Evolutionary conservation across 2,113 vertebrate genomes (phyloP), one percentile per base, ranked within the genome.

Genomic region (Rhinichthys klamathensis): DNA sequence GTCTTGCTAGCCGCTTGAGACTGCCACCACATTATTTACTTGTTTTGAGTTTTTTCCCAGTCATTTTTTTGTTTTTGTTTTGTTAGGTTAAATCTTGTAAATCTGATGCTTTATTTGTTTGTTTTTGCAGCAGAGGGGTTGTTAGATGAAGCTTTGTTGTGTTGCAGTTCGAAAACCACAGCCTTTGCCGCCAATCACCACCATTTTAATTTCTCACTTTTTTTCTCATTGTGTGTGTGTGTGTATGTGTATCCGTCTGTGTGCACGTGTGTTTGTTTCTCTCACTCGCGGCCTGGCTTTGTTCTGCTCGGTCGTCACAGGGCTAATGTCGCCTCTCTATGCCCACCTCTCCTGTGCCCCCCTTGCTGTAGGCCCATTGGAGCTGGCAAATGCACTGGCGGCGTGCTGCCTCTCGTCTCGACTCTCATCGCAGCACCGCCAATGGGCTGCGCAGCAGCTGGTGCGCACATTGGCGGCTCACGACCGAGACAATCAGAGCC

Each of bases 401-500:
- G 98, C 98, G 51, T 99, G 97, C 94, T 99, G 98, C 95, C 96
- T 99, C 65, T 99, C 98, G 4, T 97, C 97, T 4, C 93, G 97
- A 88, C 96, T 99, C 6, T 99, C 98, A 15, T 99, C 98, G 0
- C 97, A 99, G 90, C 98, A 99, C 87, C 96, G 98, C 9, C 98
- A 99, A 92, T 99, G 98, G 98, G 98, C 97, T 3, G 97, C 98
- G 9, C 98, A 99, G 93, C 98, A 99, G 90, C 95, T 99, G 16
- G 97, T 99, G 27, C 95, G 97, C 75, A 97, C 98, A 4, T 95
- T 99, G 32, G 98, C 98, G 0, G 98, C 98, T 1, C 98, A 99
- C 0, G 98, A 99, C 90, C 96, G 98, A 0, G 98, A 99, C 93
- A 98, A 97, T 94, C 98, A 98, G 86, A 96, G 90, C 87, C 91